Conservation (phyloP, 53 echinoderm and acorn worm genomes). For the Holothuria scabra region DNA sequence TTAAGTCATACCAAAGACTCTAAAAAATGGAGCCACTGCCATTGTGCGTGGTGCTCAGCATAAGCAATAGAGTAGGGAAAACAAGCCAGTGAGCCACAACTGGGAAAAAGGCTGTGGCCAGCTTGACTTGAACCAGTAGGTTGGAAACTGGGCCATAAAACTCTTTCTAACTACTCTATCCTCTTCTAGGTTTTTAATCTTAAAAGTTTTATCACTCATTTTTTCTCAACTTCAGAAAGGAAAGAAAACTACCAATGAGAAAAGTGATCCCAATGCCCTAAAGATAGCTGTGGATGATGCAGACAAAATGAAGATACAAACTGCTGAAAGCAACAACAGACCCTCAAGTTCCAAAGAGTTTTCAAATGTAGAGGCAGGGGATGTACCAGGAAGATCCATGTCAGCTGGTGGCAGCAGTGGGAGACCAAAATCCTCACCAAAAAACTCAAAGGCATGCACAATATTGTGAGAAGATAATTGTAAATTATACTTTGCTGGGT, state of each 20-base stretch:
- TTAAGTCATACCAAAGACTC: too few species aligned
- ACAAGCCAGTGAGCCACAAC: too few species aligned
- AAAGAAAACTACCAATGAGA: constrained; percentile 76
- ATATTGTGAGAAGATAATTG: neutral
- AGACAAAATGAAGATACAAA: constrained; percentile 66
- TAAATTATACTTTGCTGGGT: too few species aligned
- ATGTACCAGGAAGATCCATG: neutral
- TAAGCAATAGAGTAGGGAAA: too few species aligned
- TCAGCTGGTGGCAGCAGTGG: constrained; percentile 1
- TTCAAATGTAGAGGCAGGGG: neutral
- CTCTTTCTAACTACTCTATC: too few species aligned
- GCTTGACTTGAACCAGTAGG: too few species aligned
- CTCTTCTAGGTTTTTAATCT: neutral
- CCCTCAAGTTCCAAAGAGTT: constrained; percentile 30
- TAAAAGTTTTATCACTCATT: too few species aligned
- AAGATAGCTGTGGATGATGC: constrained; percentile 88
- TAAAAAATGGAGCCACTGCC: too few species aligned
- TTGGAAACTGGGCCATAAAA: too few species aligned
- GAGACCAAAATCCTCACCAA: constrained; percentile 7
- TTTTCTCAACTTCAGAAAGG: constrained; percentile 76
- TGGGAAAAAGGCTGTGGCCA: too few species aligned
- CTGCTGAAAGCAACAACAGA: constrained; percentile 62
- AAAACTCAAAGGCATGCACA: constrained; percentile 39
- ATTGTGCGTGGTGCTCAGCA: too few species aligned
- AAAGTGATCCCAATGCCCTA: constrained; percentile 95